Base-by-base conservation (phyloP, 2,888 invertebrate species). In the Synanthedon myopaeformis region DNA sequence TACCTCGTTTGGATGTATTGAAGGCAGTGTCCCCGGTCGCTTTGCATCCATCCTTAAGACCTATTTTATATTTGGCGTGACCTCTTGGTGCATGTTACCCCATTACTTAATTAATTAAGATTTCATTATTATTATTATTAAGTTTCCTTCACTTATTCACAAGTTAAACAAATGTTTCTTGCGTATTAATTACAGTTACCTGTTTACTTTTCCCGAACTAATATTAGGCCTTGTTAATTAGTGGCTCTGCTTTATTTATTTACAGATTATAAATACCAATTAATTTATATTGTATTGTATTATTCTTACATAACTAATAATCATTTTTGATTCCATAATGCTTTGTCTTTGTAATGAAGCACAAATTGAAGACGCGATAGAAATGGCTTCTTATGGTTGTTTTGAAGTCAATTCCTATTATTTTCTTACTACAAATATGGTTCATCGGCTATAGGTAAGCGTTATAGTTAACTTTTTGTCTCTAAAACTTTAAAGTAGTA, bases 21-120 rank as follows among this genome's bases (percentile, higher is more conserved):
- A 85, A 87, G 85, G 86, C 87, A 87, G 86, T 86, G 86, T 85
- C 87, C 87, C 87, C 85, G 85, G 83, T 80, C 75, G 87, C 87
- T 88, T 87, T 87, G 87, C 86, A 87, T 88, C 85, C 76, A 72
- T 77, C 84, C 82, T 67, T 61, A 74, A 63, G 70, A 79, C 70
- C 76, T 35, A 35, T 35, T 35, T 76, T 70, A 75, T 69, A 76
- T 77, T 84, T 88, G 88, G 88, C 88, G 88, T 88, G 88, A 85
- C 88, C 76, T 88, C 88, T 88, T 87, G 88, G 88, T 82, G 88
- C 88, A 88, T 88, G 88, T 69, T 73, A 64, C 74, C 79, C 78
- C 68, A 70, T 54, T 56, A 48, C 50, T 35, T 35, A 35, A 35
- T 35, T 35, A 35, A 35, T 35, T 35, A 35, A 35, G 35, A 35